Conservation (phyloP, 2,113 vertebrate species). For the Lipophrys pholis region DNA sequence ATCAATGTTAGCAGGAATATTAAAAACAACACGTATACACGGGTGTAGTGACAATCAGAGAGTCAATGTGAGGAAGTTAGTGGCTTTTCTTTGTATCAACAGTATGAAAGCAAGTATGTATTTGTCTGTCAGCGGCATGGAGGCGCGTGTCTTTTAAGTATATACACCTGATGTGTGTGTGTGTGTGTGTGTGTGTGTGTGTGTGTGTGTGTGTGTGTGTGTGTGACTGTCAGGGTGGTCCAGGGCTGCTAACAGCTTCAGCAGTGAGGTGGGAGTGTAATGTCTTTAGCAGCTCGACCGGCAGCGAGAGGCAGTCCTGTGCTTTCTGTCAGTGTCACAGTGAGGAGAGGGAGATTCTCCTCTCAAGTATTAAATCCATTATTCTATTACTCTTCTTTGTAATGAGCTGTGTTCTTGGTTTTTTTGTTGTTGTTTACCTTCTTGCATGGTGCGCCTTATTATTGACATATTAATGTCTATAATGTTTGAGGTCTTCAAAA, state of each 20-base stretch:
- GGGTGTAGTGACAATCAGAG: too few relatives aligned
- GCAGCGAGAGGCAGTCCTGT: constrained; percentile 42
- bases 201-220: constrained; percentile 17
- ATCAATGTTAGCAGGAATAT: too few relatives aligned
- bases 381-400: too few relatives aligned
- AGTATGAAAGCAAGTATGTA: too few relatives aligned
- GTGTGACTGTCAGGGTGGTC: constrained; percentile 78
- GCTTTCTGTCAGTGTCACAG: constrained; percentile 17
- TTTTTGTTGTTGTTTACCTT: too few relatives aligned
- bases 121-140: too few relatives aligned
- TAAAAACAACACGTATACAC: too few relatives aligned
- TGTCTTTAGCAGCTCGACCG: constrained; percentile 73
- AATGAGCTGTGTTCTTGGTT: too few relatives aligned
- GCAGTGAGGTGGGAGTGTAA: constrained; percentile 68
- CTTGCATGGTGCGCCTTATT: too few relatives aligned
- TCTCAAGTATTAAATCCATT: neutral
- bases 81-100: neutral
- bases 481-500: too few relatives aligned
- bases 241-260: constrained; percentile 64
- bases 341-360: neutral
- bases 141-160: constrained; percentile 51
- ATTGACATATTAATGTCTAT: too few relatives aligned
- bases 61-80: neutral
- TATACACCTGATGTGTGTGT: constrained; percentile 65
- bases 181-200: constrained; percentile 12